phyloP scores from a whole-genome alignment of 2,797 vertebrate genomes.

The Trematomus bernacchii region DNA sequence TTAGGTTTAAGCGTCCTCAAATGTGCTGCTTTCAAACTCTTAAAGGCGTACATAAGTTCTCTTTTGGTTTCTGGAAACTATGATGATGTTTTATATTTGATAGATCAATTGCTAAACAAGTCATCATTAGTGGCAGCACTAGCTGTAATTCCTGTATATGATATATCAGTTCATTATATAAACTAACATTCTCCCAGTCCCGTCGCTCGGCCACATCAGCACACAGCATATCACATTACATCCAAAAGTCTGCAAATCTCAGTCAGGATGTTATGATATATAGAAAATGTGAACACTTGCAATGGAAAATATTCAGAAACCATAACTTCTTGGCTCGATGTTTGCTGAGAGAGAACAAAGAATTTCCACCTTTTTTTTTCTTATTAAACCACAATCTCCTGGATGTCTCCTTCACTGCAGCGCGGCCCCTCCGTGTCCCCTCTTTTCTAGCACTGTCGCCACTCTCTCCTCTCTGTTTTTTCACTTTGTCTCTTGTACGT shows the following conservation, averaged over 20 bases:
- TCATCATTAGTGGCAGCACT: not conserved
- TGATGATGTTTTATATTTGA: not conserved
- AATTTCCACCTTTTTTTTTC: constrained; percentile 51
- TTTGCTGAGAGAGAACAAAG: constrained; percentile 36
- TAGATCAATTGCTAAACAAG: not conserved
- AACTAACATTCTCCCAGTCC: constrained; percentile 8
- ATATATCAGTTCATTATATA: constrained; percentile 19
- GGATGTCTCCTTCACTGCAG: constrained; percentile 20
- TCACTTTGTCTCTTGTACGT: constrained; percentile 29
- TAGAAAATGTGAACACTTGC: constrained; percentile 32
- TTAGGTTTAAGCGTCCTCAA: not conserved
- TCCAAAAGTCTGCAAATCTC: constrained; percentile 37
- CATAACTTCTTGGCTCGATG: constrained; percentile 35
- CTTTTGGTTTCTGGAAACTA: not conserved
- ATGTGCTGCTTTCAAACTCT: not conserved
- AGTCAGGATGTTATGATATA: constrained; percentile 35
- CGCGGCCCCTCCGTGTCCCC: constrained; percentile 18
- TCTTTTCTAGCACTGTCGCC: constrained; percentile 33
- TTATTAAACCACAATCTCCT: constrained; percentile 45
- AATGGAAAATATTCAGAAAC: constrained; percentile 47
- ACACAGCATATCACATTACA: constrained; percentile 31
- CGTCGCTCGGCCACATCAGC: constrained; percentile 43
- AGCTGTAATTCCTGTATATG: not conserved
- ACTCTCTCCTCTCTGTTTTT: constrained; percentile 38
- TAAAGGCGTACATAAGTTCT: not conserved